phyloP scores from a whole-genome alignment of 2,113 vertebrate genomes.

The Tympanuchus pallidicinctus region DNA sequence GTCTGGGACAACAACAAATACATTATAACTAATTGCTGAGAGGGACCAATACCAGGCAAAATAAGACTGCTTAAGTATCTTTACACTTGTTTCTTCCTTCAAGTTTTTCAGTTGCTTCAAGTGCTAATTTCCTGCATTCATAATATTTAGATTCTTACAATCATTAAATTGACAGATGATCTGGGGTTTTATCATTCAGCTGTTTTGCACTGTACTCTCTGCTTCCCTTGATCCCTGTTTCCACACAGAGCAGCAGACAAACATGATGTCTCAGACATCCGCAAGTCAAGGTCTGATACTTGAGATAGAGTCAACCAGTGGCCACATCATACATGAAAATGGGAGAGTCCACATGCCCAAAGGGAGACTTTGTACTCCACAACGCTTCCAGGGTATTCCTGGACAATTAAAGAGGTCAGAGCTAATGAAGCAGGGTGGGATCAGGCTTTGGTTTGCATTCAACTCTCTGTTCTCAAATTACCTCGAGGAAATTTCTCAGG shows the following conservation, averaged over 20 bases:
- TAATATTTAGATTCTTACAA: neutral
- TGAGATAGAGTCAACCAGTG: neutral
- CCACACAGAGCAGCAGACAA: neutral
- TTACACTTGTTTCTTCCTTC: neutral
- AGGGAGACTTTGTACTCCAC: neutral
- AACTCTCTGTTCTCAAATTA: neutral
- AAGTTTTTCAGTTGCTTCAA: neutral
- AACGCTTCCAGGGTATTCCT: neutral
- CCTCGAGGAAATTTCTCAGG: neutral
- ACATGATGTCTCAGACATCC: neutral
- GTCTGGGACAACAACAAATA: constrained; percentile 18
- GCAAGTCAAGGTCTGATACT: neutral
- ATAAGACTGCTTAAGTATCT: neutral
- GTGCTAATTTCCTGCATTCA: neutral
- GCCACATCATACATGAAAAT: fast-evolving
- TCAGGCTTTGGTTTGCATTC: neutral
- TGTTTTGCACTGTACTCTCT: neutral
- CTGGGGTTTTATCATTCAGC: neutral
- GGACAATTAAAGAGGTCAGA: neutral
- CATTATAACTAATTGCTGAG: neutral
- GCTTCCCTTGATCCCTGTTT: neutral
- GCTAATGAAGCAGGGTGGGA: neutral
- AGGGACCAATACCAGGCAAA: neutral
- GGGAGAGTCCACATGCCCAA: neutral
- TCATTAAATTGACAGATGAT: neutral